Base-by-base conservation (phyloP, 2,888 invertebrate genomes). In the Polydrusus cervinus region DNA sequence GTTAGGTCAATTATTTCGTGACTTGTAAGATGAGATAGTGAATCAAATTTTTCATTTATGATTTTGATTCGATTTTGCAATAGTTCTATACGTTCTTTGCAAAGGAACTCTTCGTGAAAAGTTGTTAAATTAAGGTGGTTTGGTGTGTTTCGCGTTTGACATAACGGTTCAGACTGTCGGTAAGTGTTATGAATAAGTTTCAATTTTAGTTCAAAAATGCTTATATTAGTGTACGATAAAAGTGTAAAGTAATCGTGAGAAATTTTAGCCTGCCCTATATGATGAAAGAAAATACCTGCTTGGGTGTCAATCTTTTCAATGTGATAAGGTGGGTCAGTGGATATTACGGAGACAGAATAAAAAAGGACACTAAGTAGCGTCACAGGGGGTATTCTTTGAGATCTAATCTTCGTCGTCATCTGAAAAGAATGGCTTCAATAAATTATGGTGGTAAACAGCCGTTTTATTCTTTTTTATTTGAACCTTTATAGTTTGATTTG, bases 251-350 rank as follows among this genome's bases (percentile, higher is more conserved):
- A 11, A 14, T 66, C 66, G 38, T 53, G 13, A 7, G 66, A 2
- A 13, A 66, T 34, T 66, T n/a, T 18, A 9, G 68, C 68, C 1
- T 9, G 2, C 0, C 68, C 57, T 1, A 60, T 25, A 8, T 60
- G 34, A 34, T 69, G 69, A 18, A 55, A 71, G 18, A 71, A 62
- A 38, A 71, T 64, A 14, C 71, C 71, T n/a, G n/a, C n/a, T n/a
- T n/a, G 5, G 71, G 5, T 3, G 25, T 25, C 3, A 25, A 3
- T 3, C 5, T 25, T 25, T 3, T 25, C 5, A 5, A 5, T 25
- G 5, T 25, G 25, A 25, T 25, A 25, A 25, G 1, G 5, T 25
- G 25, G 25, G 1, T 25, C 25, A 25, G 25, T 25, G 3, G n/a
- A n/a, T n/a, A n/a, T n/a, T n/a, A n/a, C n/a, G n/a, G n/a, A n/a